These are phyloP conservation scores for Tangara arthus DNA, from an alignment of 2,797 vertebrate species.

Conservation along the genomic window DNA sequence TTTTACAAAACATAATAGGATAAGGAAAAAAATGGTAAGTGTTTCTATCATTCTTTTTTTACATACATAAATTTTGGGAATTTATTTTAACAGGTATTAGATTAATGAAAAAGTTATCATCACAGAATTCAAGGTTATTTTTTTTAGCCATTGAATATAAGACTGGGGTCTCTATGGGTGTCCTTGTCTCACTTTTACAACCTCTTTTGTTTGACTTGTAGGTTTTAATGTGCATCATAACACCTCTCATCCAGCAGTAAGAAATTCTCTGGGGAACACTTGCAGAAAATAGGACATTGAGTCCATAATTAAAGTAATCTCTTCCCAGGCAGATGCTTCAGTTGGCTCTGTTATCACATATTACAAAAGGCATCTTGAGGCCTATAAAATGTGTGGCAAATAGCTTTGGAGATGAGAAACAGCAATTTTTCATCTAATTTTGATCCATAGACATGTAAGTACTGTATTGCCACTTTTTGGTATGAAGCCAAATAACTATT, in stretches of 20 bases:
- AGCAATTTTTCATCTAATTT: conserved; percentile 83
- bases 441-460: conserved; percentile 78
- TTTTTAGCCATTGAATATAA: conserved; percentile 31
- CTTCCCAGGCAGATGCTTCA: conserved; percentile 81
- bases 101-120: conserved; percentile 63
- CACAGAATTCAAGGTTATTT: not conserved
- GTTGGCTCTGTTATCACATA: conserved; percentile 82
- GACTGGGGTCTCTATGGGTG: conserved; percentile 39
- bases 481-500: conserved; percentile 74
- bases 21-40: not conserved
- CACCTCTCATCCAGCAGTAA: conserved; percentile 72
- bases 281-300: conserved; percentile 82
- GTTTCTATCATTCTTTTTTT: not conserved
- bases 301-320: conserved; percentile 86
- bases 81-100: conserved; percentile 31
- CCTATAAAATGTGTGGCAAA: conserved; percentile 81
- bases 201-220: conserved; percentile 57
- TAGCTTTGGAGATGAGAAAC: conserved; percentile 79
- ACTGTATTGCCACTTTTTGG: conserved; percentile 74
- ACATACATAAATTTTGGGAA: not conserved
- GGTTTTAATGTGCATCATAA: conserved; percentile 74
- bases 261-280: conserved; percentile 77
- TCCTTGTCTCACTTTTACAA: conserved; percentile 68
- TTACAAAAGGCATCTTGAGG: conserved; percentile 82
- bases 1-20: not conserved